phyloP scores from a whole-genome alignment of 2,888 invertebrate genomes.

The Xanthorhoe designata region DNA sequence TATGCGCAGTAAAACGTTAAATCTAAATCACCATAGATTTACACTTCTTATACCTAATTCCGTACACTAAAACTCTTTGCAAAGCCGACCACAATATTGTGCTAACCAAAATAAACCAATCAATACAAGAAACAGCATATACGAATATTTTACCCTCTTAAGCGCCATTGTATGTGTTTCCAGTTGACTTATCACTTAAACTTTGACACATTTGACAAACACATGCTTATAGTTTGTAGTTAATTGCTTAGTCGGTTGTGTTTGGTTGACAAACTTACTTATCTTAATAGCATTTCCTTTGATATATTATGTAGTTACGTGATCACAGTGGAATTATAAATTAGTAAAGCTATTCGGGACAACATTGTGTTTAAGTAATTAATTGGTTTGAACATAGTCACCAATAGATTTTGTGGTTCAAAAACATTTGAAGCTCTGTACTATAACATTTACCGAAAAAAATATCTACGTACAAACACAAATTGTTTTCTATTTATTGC shows the following conservation, averaged over 20 bases:
- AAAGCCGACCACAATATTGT: neutral
- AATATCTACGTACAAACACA: too few species aligned
- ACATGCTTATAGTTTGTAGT: conserved; percentile 33
- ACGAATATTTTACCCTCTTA: conserved; percentile 4
- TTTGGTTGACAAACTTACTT: conserved; percentile 38
- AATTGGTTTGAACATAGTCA: neutral
- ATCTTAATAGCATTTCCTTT: conserved; percentile 38
- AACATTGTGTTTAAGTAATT: neutral
- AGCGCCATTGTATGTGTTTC: conserved; percentile 8
- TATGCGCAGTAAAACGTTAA: too few species aligned
- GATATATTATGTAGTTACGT: conserved; percentile 15
- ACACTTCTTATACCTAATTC: too few species aligned
- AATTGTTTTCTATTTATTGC: too few species aligned
- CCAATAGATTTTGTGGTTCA: neutral
- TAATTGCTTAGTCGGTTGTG: conserved; percentile 35
- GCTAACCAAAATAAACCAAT: neutral
- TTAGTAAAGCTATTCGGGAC: neutral
- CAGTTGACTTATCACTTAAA: conserved; percentile 28
- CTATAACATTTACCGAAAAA: too few species aligned
- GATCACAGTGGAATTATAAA: neutral
- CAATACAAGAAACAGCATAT: neutral
- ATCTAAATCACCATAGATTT: too few species aligned
- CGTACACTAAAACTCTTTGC: too few species aligned
- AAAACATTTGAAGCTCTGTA: too few species aligned
- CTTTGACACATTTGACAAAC: conserved; percentile 44